A percentile compares a stretch with the other conserved stretches of the same genome.
These are phyloP conservation scores for Coenonympha glycerion DNA, from an alignment of 2,888 invertebrate genomes.

Conservation along the genomic window DNA sequence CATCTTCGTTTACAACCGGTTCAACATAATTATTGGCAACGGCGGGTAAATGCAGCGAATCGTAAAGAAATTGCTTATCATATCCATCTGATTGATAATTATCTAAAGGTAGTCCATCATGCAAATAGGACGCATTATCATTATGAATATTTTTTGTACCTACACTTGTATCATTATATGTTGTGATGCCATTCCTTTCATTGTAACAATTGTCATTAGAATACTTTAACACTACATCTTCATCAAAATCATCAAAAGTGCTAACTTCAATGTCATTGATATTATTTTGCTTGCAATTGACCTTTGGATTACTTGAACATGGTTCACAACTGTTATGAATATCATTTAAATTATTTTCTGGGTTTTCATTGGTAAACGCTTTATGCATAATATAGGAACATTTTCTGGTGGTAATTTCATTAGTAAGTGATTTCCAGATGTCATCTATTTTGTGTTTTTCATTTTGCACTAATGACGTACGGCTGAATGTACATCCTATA, in stretches of 20 bases:
- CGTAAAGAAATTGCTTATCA: slow-evolving; percentile 32
- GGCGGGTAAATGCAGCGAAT: slow-evolving; percentile 37
- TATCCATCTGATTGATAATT: slow-evolving; percentile 22
- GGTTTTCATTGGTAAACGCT: slow-evolving; percentile 25
- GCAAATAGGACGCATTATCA: slow-evolving; percentile 21
- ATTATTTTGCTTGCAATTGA: background rate
- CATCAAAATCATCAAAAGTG: slow-evolving; percentile 25
- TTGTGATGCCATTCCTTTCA: slow-evolving; percentile 33
- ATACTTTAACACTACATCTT: slow-evolving; percentile 38
- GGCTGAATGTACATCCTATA: slow-evolving; percentile 51
- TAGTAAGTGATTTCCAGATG: slow-evolving; percentile 41
- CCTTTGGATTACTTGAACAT: background rate
- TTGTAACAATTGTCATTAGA: slow-evolving; percentile 32
- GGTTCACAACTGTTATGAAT: background rate
- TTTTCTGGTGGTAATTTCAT: slow-evolving; percentile 32
- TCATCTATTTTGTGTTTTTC: slow-evolving; percentile 37
- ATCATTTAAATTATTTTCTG: slow-evolving; percentile 11
- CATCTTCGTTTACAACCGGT: slow-evolving; percentile 23
- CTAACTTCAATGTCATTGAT: slow-evolving; percentile 10
- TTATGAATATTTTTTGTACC: slow-evolving; percentile 20
- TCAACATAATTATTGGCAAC: slow-evolving; percentile 26
- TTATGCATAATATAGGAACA: slow-evolving; percentile 48
- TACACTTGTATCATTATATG: slow-evolving; percentile 32
- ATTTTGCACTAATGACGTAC: slow-evolving; percentile 43
- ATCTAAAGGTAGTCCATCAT: slow-evolving; percentile 1